Percentiles rank a stretch among this genome's conserved stretches.
phyloP scores from a whole-genome alignment of 2,797 vertebrate genomes.

The Lagocephalus sceleratus region DNA sequence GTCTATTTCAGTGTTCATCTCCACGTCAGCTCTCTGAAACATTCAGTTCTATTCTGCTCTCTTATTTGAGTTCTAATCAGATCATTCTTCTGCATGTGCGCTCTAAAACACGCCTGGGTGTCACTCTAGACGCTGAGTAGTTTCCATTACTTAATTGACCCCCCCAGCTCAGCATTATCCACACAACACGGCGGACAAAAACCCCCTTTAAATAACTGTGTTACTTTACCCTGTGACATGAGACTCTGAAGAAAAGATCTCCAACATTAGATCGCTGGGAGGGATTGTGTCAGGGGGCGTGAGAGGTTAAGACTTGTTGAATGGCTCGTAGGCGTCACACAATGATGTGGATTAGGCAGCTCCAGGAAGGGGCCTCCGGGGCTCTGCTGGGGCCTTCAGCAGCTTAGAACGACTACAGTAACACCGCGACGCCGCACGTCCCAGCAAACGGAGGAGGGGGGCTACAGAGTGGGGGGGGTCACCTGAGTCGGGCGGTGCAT shows the following conservation, averaged over 20 bases:
- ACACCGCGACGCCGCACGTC: constrained; percentile 27
- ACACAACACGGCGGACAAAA: constrained; percentile 35
- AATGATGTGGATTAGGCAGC: constrained; percentile 72
- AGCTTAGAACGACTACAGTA: constrained; percentile 63
- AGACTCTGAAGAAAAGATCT: constrained; percentile 52
- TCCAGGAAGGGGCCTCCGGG: constrained; percentile 60
- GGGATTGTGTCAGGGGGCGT: constrained; percentile 55
- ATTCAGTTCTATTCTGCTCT: no score
- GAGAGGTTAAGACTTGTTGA: constrained; percentile 71
- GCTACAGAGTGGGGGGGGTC: no score
- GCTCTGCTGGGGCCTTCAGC: constrained; percentile 68
- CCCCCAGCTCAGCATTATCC: background rate
- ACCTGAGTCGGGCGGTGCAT: no score
- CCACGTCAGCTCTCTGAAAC: no score
- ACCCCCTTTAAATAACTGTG: constrained; percentile 41
- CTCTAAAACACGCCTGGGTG: no score
- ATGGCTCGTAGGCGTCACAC: constrained; percentile 65
- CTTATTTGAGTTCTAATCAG: no score
- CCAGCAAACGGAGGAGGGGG: no score
- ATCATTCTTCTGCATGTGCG: no score
- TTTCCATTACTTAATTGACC: no score
- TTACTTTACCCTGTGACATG: constrained; percentile 58
- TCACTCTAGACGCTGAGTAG: no score
- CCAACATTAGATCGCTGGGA: constrained; percentile 28
- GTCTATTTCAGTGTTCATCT: no score